These are phyloP conservation scores for Drosophila paramelanica DNA, from an alignment of 2,888 invertebrate species.

Conservation along the genomic window DNA sequence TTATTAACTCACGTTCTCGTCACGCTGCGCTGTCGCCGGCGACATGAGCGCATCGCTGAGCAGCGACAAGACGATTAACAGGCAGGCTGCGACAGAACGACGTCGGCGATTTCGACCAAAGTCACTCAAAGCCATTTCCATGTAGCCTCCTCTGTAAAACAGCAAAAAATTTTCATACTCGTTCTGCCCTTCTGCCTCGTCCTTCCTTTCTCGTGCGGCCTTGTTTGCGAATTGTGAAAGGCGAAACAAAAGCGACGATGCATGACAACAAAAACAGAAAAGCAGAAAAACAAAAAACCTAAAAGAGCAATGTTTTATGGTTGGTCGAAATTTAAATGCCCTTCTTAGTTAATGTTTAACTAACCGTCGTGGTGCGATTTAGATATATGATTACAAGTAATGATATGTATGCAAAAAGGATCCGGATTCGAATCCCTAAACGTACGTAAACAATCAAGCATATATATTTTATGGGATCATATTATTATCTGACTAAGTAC, in stretches of 20 bases:
- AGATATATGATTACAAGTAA: too few species aligned
- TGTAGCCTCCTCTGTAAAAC: conserved; percentile 62
- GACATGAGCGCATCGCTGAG: conserved; percentile 66
- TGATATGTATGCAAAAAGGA: too few species aligned
- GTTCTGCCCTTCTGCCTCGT: neutral
- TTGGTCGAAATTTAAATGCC: neutral
- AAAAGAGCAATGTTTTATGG: neutral
- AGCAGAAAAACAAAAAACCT: conserved; percentile 3
- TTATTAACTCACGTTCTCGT: conserved; percentile 81
- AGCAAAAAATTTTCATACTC: conserved; percentile 50
- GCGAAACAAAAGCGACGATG: conserved; percentile 72
- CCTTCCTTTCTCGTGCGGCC: conserved; percentile 35
- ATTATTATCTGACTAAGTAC: too few species aligned
- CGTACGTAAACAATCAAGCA: too few species aligned
- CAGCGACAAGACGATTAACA: conserved; percentile 80
- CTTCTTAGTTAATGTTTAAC: neutral
- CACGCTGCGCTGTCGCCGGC: conserved; percentile 82
- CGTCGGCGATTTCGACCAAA: conserved; percentile 55
- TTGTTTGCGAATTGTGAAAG: conserved; percentile 70
- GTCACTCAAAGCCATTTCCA: conserved; percentile 82
- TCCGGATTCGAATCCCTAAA: too few species aligned
- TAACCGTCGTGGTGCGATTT: too few species aligned
- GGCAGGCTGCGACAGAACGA: conserved; percentile 63
- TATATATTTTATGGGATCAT: too few species aligned
- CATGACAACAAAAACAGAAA: conserved; percentile 48